Evolutionary conservation across 2,888 invertebrate genomes (phyloP), one percentile per base, ranked within the genome.

Genomic region (Caenorhabditis macrosperma): DNA sequence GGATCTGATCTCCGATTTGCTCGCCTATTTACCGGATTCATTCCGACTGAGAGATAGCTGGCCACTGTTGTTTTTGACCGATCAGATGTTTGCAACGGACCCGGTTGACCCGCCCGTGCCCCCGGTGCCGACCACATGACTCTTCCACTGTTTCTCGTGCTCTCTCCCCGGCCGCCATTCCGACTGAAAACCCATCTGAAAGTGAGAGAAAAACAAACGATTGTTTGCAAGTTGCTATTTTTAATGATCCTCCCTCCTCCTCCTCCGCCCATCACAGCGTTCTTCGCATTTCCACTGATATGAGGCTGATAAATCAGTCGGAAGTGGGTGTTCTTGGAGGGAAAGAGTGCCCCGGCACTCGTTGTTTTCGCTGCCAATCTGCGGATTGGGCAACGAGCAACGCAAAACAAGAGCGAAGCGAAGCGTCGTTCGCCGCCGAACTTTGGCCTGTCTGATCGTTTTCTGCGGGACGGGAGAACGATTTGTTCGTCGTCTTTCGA

Each of bases 111-210:
- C 69, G 59, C 35, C 59, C 54, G 66, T 54, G 38, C 26, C 68
- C 50, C n/a, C 46, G 52, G 69, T 69, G 69, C 69, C 69, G 61
- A 60, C 54, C 69, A 61, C 69, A 69, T 69, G 69, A 69, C 60
- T 52, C 60, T 22, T 2, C 55, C 15, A 10, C 38, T 68, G 48
- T 59, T 68, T 48, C 44, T 54, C 66, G 54, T 41, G 54, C 17
- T 52, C 28, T 41, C 66, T 41, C 57, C n/a, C n/a, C n/a, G n/a
- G n/a, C n/a, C n/a, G n/a, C n/a, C n/a, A n/a, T n/a, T 69, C 50
- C 55, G 33, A 10, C 50, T 48, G 48, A 46, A 48, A 30, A 55
- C 30, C 30, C 46, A 57, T 68, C 68, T 50, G 48, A 60, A 69
- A 60, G n/a, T 38, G 41, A 2, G 24, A 9, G 22, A 38, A 2